A percentile compares a stretch with the other conserved stretches of the same genome.
Evolutionary conservation across 2,888 invertebrate species (phyloP).

Genomic region (Perizoma flavofasciatum): DNA sequence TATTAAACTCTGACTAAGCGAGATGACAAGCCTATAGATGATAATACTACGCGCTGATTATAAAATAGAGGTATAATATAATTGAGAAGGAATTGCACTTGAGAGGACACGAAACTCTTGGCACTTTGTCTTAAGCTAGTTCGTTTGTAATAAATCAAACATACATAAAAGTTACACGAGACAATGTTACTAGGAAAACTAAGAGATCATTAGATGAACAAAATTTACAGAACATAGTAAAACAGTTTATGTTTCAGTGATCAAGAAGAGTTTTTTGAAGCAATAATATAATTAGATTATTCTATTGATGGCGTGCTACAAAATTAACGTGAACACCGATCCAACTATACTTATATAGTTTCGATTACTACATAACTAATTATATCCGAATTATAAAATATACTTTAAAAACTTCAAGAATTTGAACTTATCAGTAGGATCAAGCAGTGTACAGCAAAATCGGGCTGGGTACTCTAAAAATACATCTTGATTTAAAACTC

Average conservation of each 20-base stretch:
- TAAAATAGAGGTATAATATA: conserved; percentile 52
- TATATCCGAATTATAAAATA: conserved; percentile 72
- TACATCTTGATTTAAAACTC: conserved; percentile 58
- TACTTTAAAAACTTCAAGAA: conserved; percentile 74
- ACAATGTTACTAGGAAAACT: not conserved
- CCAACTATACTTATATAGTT: conserved; percentile 49
- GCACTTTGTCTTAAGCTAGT: conserved; percentile 79
- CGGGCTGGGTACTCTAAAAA: conserved; percentile 58
- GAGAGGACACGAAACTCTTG: conserved; percentile 72
- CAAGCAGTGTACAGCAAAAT: conserved; percentile 78
- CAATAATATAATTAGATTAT: conserved; percentile 18
- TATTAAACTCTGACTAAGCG: conserved; percentile 51
- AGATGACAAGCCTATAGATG: conserved; percentile 43
- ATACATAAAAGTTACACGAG: not conserved
- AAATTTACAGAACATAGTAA: conserved; percentile 18
- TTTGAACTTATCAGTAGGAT: conserved; percentile 74
- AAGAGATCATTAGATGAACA: conserved; percentile 15
- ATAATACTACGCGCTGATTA: conserved; percentile 43
- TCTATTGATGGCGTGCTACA: conserved; percentile 34
- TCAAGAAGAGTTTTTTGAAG: conserved; percentile 11
- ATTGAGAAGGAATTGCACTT: conserved; percentile 79
- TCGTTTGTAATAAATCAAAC: conserved; percentile 45
- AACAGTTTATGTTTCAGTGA: conserved; percentile 19
- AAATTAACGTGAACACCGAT: conserved; percentile 46
- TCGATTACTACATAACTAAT: conserved; percentile 68